Conservation (phyloP, 64 coral and sea anemone species). For the Stichodactyla helianthus region DNA sequence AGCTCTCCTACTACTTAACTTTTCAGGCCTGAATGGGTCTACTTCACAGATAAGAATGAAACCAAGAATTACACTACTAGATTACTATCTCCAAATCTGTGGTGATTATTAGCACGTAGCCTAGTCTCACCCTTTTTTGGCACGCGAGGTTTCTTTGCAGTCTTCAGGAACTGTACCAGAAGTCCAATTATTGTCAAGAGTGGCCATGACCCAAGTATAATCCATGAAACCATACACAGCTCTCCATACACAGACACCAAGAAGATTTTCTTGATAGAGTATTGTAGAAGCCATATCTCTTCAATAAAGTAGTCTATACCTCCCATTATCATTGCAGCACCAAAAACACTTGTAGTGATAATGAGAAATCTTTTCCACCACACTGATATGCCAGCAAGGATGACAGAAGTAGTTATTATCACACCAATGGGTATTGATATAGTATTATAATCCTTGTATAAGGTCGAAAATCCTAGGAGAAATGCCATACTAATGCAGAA, state of each 20-base stretch:
- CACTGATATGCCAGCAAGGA: conserved; percentile 63
- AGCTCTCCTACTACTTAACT: too few species aligned
- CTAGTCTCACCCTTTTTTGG: conserved; percentile 89
- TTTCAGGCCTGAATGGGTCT: neutral
- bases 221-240: conserved; percentile 67
- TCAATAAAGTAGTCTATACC: conserved; percentile 89
- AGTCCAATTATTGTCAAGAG: conserved; percentile 57
- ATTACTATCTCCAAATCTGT: neutral
- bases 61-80: neutral
- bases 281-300: conserved; percentile 56
- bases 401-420: conserved; percentile 44
- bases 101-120: conserved; percentile 16
- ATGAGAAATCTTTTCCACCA: conserved; percentile 90
- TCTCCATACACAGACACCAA: conserved; percentile 30
- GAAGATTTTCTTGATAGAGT: conserved; percentile 55
- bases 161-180: conserved; percentile 89
- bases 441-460: conserved; percentile 39
- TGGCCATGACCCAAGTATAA: conserved; percentile 68
- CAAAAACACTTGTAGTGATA: conserved; percentile 63
- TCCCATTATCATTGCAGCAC: conserved; percentile 55
- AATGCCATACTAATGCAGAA: conserved; percentile 70
- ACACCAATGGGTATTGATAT: conserved; percentile 70
- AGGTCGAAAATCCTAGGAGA: conserved; percentile 59
- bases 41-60: neutral
- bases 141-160: conserved; percentile 53